Conservation (phyloP, 1,140 invertebrate species). For the Cydia amplana region DNA sequence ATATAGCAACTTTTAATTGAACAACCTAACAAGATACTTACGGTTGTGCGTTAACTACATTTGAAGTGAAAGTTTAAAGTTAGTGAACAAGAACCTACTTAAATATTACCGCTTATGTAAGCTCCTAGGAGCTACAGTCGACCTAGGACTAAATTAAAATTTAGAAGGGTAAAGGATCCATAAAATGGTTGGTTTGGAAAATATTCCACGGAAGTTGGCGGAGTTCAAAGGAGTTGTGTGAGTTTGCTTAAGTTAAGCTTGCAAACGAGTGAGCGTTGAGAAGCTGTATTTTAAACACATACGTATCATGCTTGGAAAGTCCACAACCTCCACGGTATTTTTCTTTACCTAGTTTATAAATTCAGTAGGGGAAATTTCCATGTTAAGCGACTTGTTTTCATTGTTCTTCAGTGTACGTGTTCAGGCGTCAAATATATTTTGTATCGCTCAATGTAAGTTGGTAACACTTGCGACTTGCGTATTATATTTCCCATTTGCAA, state of each 20-base stretch:
- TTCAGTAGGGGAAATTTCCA: too few species aligned
- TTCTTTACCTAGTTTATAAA: background rate
- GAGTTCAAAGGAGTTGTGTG: conserved; percentile 11
- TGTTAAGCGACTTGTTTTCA: too few species aligned
- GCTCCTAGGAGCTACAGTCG: background rate
- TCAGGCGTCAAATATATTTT: too few species aligned
- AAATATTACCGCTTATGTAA: background rate
- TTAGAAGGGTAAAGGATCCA: background rate
- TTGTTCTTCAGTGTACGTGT: too few species aligned
- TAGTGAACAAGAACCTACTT: background rate
- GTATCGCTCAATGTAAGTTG: too few species aligned
- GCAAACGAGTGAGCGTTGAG: background rate
- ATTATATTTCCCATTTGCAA: too few species aligned
- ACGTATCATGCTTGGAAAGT: background rate
- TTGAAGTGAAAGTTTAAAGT: background rate
- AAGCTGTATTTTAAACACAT: conserved; percentile 1
- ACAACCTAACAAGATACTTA: too few species aligned
- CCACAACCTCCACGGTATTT: background rate
- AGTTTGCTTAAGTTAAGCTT: conserved; percentile 19
- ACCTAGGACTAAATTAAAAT: background rate
- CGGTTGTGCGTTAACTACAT: too few species aligned
- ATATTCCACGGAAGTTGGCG: conserved; percentile 4
- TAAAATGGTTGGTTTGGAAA: background rate
- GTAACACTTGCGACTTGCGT: too few species aligned
- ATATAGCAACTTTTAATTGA: too few species aligned